Base-by-base conservation (phyloP, 2,797 vertebrate genomes). In the Astyanax mexicanus region DNA sequence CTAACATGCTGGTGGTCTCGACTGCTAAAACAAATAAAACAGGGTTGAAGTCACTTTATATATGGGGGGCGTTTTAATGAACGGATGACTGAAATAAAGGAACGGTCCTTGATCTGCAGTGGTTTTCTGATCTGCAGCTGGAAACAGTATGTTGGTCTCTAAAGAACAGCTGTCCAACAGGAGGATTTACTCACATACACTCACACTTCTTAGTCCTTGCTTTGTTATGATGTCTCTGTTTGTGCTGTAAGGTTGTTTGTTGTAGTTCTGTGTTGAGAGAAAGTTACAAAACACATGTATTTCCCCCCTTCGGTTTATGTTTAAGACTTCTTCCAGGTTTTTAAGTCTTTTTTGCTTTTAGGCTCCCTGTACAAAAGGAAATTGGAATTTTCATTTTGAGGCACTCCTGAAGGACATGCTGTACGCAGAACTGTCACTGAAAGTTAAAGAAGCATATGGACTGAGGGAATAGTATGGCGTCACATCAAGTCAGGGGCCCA, bases 81-180 rank as follows among this genome's bases (percentile, higher is more conserved):
- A 66, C 13, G 52, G 37, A 57, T 57, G 37, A 0, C 38, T 57
- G 68, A 27, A 19, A 0, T n/a, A 45, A 21, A 27, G 61, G 40
- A 38, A 23, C 47, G 21, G 2, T 19, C 19, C 13, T 55, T 27
- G 61, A 27, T 15, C 38, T 19, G 60, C 60, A 66, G 72, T 1
- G 73, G 21, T 61, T 40, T 51, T n/a, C n/a, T n/a, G n/a, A 35
- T 29, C 23, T 32, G 25, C 66, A 76, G 74, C 66, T 69, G 66
- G 66, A 69, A 62, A n/a, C 25, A 32, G 57, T 61, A 42, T 69
- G 55, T 62, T 44, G 45, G 55, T 61, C 42, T 75, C 42, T 29
- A 52, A 40, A 29, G n/a, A 35, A 66, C 37, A 55, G 54, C 64
- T 38, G 65, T 51, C 23, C 54, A 17, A 40, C 55, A 60, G 74